phyloP scores from a whole-genome alignment of 2,113 vertebrate genomes.

The Felis catus region DNA sequence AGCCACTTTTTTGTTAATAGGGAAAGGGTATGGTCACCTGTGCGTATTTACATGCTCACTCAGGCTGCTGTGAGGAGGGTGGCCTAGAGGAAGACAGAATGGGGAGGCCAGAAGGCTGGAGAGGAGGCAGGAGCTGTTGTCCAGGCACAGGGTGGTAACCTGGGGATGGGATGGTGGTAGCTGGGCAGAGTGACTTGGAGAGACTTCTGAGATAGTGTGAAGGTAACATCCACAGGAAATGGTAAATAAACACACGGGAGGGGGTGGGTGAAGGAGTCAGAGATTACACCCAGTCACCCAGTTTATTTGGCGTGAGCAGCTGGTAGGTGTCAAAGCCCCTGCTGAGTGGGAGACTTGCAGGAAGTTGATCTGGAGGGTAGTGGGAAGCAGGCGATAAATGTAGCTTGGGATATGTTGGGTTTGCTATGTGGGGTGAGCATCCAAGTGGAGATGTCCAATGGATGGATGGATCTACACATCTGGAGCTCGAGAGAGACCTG shows the following conservation, averaged over 20 bases:
- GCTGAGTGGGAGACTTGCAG: neutral
- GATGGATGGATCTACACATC: neutral
- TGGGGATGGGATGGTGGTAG: neutral
- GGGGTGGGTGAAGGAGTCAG: neutral
- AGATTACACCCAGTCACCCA: neutral
- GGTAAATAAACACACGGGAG: neutral
- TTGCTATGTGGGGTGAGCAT: neutral
- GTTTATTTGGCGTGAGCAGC: neutral
- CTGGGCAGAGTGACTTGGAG: neutral
- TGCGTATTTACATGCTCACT: neutral
- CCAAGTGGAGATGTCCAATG: neutral
- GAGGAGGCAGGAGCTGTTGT: neutral
- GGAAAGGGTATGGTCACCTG: neutral
- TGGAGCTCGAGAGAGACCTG: neutral
- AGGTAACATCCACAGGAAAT: neutral
- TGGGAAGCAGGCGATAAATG: neutral
- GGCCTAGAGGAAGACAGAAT: neutral
- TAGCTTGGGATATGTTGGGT: neutral
- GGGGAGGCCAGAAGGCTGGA: neutral
- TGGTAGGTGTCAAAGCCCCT: neutral
- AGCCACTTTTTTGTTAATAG: neutral
- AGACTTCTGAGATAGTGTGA: neutral
- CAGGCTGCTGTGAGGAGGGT: neutral
- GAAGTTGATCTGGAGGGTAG: neutral
- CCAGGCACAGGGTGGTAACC: neutral